Base-by-base conservation (phyloP, 1,140 invertebrate species). In the Polypedilum vanderplanki region DNA sequence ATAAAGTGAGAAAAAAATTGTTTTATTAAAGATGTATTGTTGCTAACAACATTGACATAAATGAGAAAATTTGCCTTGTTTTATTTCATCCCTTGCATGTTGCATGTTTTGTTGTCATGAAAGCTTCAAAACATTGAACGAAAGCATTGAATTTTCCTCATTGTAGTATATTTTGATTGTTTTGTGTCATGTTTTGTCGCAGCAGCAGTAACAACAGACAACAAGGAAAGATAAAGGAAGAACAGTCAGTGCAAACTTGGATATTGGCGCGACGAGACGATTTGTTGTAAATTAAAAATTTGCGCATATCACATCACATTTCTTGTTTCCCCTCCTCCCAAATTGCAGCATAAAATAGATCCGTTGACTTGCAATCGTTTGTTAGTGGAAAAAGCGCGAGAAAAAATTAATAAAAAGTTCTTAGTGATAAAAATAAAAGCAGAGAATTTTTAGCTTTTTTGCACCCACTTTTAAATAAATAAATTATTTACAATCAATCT, bases 191-290 rank as follows among this genome's bases (percentile, higher is more conserved):
- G 24, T 33, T 33, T 33, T 33, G 46, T 57, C 12, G 12, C 12
- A 57, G 46, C 46, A 57, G 4, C 46, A 57, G 46, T 15, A 57
- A 15, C n/a, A 57, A 15, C 46, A 15, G 41, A 67, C 64, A 67
- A 17, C 64, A 33, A 5, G 24, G 1, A 70, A 70, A 70, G 17
- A 70, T 70, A 70, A 20, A 70, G 17, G 65, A 18, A 70, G 15
- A 70, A 9, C 10, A 18, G 65, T 70, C 65, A 70, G 65, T 70
- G 65, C 65, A 70, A 70, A 70, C 20, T 70, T 22, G 20, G 65
- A 70, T 70, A 20, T 70, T 70, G 65, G 65, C 65, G 65, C 65
- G 65, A 70, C 65, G 65, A 70, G 65, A 70, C 65, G 65, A 22
- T 70, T 57, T 70, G 65, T 70, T 57, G 12, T 57, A 57, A 57